A percentile compares a stretch with the other conserved stretches of the same genome.
Conservation (phyloP, 2,888 invertebrate genomes). For the Drosophila quinaria region DNA sequence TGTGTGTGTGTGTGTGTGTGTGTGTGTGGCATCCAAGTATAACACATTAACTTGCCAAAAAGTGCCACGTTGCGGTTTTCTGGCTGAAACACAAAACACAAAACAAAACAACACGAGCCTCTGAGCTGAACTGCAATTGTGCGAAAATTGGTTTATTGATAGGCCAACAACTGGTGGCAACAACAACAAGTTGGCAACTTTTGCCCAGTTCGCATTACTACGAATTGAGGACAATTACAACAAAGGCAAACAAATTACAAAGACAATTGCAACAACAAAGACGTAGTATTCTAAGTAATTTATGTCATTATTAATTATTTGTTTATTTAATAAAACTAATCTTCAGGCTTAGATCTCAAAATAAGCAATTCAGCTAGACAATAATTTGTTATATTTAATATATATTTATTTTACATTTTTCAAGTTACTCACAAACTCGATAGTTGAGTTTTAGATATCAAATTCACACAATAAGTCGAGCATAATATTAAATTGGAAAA, state of each 20-base stretch:
- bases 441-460: too few species aligned
- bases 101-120: not conserved
- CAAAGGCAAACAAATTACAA: slow-evolving; percentile 36
- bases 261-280: slow-evolving; percentile 34
- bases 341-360: too few species aligned
- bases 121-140: slow-evolving; percentile 54
- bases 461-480: too few species aligned
- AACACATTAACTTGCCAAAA: slow-evolving; percentile 77
- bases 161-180: slow-evolving; percentile 40
- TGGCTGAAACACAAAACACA: slow-evolving; percentile 20
- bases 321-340: too few species aligned
- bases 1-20: slow-evolving; percentile 24
- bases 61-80: slow-evolving; percentile 76
- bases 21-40: slow-evolving; percentile 47
- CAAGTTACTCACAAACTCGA: too few species aligned
- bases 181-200: slow-evolving; percentile 16
- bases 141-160: slow-evolving; percentile 75
- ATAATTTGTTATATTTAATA: too few species aligned
- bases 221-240: slow-evolving; percentile 6
- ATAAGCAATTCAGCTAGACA: too few species aligned
- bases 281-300: not conserved
- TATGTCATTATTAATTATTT: not conserved
- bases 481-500: too few species aligned
- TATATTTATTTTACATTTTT: too few species aligned
- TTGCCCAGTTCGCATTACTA: slow-evolving; percentile 5